Percentiles rank a stretch among this genome's conserved stretches.
phyloP scores from a whole-genome alignment of 2,888 invertebrate species.

The Stenodema calcarata region DNA sequence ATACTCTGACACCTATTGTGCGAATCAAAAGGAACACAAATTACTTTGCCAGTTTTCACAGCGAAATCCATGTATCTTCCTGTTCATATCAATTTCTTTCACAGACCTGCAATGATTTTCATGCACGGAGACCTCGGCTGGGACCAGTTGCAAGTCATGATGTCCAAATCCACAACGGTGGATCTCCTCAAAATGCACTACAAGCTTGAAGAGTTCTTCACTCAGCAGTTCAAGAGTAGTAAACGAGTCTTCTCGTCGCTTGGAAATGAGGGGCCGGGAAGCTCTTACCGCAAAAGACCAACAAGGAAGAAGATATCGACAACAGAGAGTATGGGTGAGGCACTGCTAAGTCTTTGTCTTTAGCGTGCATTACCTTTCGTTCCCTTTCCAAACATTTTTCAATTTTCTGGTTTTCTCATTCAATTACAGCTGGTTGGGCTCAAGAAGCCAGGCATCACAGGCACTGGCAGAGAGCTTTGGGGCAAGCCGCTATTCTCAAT shows the following conservation, averaged over 20 bases:
- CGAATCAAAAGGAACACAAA: too few species aligned
- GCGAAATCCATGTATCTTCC: too few species aligned
- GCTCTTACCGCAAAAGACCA: slow-evolving; percentile 56
- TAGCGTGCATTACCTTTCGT: too few species aligned
- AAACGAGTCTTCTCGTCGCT: slow-evolving; percentile 85
- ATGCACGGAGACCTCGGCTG: slow-evolving; percentile 91
- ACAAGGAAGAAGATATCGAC: slow-evolving; percentile 54
- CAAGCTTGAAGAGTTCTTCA: slow-evolving; percentile 96
- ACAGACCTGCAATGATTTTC: slow-evolving; percentile 84
- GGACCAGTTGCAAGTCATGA: slow-evolving; percentile 96
- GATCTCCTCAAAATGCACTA: slow-evolving; percentile 96
- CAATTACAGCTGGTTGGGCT: slow-evolving; percentile 50
- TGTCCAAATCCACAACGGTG: slow-evolving; percentile 95
- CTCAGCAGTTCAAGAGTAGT: slow-evolving; percentile 95
- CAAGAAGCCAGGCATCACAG: slow-evolving; percentile 77
- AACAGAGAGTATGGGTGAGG: slow-evolving; percentile 52
- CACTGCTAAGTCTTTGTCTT: too few species aligned
- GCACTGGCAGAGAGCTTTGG: slow-evolving; percentile 92
- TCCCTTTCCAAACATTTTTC: too few species aligned
- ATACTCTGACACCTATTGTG: too few species aligned
- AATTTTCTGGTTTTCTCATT: background rate
- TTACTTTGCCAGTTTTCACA: too few species aligned
- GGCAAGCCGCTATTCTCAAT: slow-evolving; percentile 80
- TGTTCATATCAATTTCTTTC: slow-evolving; percentile 56
- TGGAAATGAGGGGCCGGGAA: slow-evolving; percentile 53